Conservation (phyloP, 2,797 vertebrate genomes). For the Trachops cirrhosus region DNA sequence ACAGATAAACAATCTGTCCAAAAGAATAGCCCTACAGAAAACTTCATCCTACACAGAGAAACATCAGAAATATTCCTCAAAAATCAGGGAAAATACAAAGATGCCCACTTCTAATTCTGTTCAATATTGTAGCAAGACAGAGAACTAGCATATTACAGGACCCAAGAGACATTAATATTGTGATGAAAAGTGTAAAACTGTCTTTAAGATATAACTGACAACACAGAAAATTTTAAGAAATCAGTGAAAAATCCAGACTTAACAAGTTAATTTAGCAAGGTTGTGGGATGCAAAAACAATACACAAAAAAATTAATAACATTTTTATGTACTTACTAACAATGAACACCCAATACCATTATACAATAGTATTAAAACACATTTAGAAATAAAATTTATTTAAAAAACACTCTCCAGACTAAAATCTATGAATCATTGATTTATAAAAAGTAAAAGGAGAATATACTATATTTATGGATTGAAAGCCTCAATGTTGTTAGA, state of each 20-base stretch:
- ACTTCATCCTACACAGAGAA: not conserved
- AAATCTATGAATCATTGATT: not conserved
- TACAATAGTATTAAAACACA: not conserved
- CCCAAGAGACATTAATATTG: not conserved
- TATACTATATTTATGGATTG: not conserved
- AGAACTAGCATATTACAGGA: not conserved
- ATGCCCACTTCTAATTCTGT: not conserved
- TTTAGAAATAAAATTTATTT: not conserved
- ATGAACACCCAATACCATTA: not conserved
- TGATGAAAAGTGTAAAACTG: not conserved
- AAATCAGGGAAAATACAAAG: not conserved
- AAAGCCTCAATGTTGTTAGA: not conserved
- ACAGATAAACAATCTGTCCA: not conserved
- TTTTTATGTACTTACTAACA: not conserved
- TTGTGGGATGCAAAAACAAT: not conserved
- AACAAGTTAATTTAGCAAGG: conserved; percentile 21
- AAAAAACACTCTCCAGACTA: not conserved
- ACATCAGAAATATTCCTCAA: not conserved
- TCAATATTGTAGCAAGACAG: not conserved
- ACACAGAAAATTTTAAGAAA: not conserved
- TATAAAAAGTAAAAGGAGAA: not conserved
- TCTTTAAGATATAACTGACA: not conserved
- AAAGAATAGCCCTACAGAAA: not conserved
- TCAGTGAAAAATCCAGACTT: not conserved
- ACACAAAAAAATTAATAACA: not conserved